These are phyloP conservation scores for Petrocephalus schoutedeni DNA, from an alignment of 2,797 vertebrate genomes.

Conservation along the genomic window DNA sequence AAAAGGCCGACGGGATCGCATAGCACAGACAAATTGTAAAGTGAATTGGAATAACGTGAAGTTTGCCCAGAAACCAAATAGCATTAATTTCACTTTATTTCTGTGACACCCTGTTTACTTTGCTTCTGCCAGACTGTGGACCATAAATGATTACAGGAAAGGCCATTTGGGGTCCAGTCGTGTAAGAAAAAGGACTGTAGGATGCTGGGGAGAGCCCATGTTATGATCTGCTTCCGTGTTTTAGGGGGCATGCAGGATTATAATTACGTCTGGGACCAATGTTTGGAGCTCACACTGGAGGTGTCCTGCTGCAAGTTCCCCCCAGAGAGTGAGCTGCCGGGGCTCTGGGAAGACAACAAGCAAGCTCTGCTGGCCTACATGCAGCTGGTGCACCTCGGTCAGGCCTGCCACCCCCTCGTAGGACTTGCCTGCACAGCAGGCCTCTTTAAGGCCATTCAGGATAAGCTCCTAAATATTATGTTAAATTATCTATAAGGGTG, in stretches of 20 bases:
- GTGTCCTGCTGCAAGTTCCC: slow-evolving; percentile 92
- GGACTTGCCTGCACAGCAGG: not conserved
- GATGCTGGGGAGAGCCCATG: not conserved
- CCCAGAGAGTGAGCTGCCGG: slow-evolving; percentile 58
- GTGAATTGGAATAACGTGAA: not conserved
- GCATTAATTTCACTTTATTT: not conserved
- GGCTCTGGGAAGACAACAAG: slow-evolving; percentile 76
- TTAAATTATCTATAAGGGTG: not conserved
- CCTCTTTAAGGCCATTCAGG: not conserved
- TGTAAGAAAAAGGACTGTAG: not conserved
- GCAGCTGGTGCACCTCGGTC: slow-evolving; percentile 85
- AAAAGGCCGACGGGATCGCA: not conserved
- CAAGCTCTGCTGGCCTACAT: slow-evolving; percentile 75
- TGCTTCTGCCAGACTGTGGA: not conserved
- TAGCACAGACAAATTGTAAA: not conserved
- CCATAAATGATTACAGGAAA: slow-evolving; percentile 4
- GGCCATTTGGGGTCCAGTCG: not conserved
- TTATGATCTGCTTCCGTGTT: not conserved
- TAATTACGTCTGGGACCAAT: slow-evolving; percentile 87
- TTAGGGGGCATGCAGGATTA: slow-evolving; percentile 96
- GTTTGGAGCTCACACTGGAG: slow-evolving; percentile 85
- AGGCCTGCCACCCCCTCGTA: slow-evolving; percentile 31
- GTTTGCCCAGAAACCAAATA: not conserved
- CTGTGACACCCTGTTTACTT: slow-evolving; percentile 3
- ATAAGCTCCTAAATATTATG: not conserved